These are phyloP conservation scores for Balanococcus diminutus DNA, from an alignment of 2,888 invertebrate genomes.

Conservation along the genomic window DNA sequence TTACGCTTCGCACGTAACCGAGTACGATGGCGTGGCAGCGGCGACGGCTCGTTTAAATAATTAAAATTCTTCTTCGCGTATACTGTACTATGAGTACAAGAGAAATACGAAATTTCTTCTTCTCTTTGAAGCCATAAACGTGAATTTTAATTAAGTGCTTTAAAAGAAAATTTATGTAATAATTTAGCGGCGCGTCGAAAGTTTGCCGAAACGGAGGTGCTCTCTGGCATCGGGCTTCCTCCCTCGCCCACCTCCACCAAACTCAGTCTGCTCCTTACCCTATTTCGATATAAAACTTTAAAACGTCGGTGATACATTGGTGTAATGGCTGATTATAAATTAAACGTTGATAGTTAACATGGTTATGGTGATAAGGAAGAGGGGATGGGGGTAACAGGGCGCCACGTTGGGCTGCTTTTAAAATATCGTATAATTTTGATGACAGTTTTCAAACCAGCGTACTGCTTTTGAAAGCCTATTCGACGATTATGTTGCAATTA, in stretches of 20 bases:
- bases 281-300: neutral
- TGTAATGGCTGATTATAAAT: slow-evolving; percentile 32
- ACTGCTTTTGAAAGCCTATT: neutral
- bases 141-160: slow-evolving; percentile 50
- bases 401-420: neutral
- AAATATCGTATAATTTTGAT: neutral
- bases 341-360: slow-evolving; percentile 31
- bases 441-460: neutral
- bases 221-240: neutral
- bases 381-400: neutral
- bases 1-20: neutral
- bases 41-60: slow-evolving; percentile 32
- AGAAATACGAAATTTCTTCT: slow-evolving; percentile 31
- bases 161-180: slow-evolving; percentile 47
- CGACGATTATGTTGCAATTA: neutral
- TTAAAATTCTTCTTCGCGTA: slow-evolving; percentile 43
- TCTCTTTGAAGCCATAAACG: slow-evolving; percentile 33
- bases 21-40: neutral
- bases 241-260: neutral
- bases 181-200: slow-evolving; percentile 21
- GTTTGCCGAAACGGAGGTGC: slow-evolving; percentile 3
- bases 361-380: neutral
- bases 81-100: no score
- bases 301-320: slow-evolving; percentile 9
- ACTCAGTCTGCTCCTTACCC: no score